phyloP scores from a whole-genome alignment of 2,113 vertebrate genomes.

The Struthidea cinerea region DNA sequence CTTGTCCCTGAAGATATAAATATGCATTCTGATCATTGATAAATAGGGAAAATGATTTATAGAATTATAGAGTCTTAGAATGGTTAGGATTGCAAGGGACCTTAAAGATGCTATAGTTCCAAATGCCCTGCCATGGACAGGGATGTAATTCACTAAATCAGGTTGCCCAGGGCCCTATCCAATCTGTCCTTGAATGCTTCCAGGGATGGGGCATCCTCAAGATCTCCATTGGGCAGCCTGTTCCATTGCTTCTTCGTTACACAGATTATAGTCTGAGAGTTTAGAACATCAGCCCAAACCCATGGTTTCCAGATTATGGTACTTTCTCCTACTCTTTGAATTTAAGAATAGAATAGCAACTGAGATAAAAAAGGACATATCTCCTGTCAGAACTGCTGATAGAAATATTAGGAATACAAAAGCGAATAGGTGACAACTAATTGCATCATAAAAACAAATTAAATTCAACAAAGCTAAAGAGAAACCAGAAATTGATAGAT shows the following conservation, averaged over 20 bases:
- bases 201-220: neutral
- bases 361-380: neutral
- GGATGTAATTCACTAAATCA: neutral
- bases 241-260: too few relatives aligned
- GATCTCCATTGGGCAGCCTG: neutral
- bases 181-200: neutral
- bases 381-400: neutral
- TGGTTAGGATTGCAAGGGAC: neutral
- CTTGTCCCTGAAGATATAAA: neutral
- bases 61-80: neutral
- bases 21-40: neutral
- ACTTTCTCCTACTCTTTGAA: neutral
- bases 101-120: neutral
- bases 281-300: neutral
- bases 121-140: neutral
- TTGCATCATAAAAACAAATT: neutral
- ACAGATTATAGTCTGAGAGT: neutral
- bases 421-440: neutral
- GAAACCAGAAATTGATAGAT: neutral
- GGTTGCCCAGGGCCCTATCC: neutral
- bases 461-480: neutral
- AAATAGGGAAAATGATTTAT: neutral
- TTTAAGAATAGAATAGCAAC: neutral
- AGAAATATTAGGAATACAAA: neutral
- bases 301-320: neutral